Percentiles rank a stretch among this genome's conserved stretches.
Conservation (phyloP, 2,888 invertebrate species). For the Andrena bucephala region DNA sequence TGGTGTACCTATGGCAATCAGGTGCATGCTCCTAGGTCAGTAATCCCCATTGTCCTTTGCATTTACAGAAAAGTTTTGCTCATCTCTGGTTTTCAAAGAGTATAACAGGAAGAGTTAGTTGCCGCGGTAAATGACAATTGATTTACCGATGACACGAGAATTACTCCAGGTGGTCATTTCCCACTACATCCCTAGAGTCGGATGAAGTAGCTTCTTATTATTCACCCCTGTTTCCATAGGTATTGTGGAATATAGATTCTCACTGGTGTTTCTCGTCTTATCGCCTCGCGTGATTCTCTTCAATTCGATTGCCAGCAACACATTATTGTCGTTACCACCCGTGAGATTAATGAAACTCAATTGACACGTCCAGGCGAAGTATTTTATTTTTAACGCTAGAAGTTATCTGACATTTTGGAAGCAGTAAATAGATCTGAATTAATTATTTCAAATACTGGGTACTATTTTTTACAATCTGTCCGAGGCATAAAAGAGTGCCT, state of each 20-base stretch:
- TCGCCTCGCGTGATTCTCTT: constrained; percentile 5
- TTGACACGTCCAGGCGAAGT: background rate
- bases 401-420: too few relatives aligned
- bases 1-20: too few relatives aligned
- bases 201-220: constrained; percentile 73
- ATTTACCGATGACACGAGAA: constrained; percentile 70
- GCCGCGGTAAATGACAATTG: constrained; percentile 63
- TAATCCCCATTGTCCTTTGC: too few relatives aligned
- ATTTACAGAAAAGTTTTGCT: too few relatives aligned
- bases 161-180: constrained; percentile 73
- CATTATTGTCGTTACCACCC: background rate
- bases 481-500: too few relatives aligned
- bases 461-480: too few relatives aligned
- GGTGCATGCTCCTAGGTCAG: too few relatives aligned
- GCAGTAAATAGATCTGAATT: too few relatives aligned
- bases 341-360: background rate
- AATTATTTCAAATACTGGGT: too few relatives aligned
- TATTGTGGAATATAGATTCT: constrained; percentile 15
- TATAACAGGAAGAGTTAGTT: constrained; percentile 24
- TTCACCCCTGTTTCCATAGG: constrained; percentile 45
- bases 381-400: background rate
- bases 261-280: background rate
- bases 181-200: constrained; percentile 67
- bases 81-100: background rate
- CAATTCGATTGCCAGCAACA: background rate